Evolutionary conservation across 2,113 vertebrate species (phyloP).

Genomic region (Pseudonaja textilis): DNA sequence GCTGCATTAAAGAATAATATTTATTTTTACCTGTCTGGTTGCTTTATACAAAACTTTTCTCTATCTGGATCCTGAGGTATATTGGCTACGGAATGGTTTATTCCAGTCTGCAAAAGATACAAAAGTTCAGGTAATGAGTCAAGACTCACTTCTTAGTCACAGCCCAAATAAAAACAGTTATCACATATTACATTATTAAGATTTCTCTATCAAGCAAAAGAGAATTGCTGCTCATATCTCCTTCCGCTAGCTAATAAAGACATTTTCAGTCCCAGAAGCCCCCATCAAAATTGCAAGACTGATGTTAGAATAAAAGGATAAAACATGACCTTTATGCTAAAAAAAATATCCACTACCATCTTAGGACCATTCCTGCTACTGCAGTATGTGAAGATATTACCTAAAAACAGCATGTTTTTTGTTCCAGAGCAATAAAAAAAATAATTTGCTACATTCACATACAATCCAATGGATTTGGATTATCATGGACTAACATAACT

Average conservation of each 20-base stretch:
- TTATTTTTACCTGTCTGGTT: conserved; percentile 60
- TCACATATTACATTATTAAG: background rate
- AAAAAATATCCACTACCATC: background rate
- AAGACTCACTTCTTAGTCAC: background rate
- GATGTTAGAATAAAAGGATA: background rate
- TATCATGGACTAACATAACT: background rate
- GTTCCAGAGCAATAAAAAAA: background rate
- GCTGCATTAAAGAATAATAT: background rate
- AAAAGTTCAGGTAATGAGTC: background rate
- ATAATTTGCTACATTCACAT: background rate
- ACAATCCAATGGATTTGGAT: background rate
- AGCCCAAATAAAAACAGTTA: background rate
- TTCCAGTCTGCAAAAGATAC: conserved; percentile 55
- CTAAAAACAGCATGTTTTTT: background rate
- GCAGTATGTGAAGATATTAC: background rate
- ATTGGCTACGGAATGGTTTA: conserved; percentile 33
- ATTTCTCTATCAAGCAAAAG: background rate
- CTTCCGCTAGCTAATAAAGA: background rate
- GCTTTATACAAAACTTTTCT: conserved; percentile 45
- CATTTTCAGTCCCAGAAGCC: background rate
- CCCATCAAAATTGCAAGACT: background rate
- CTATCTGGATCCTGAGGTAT: conserved; percentile 30
- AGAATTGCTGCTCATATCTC: background rate
- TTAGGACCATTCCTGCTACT: background rate
- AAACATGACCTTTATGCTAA: background rate